Conservation (phyloP, 2,797 vertebrate species). For the Galago senegalensis region DNA sequence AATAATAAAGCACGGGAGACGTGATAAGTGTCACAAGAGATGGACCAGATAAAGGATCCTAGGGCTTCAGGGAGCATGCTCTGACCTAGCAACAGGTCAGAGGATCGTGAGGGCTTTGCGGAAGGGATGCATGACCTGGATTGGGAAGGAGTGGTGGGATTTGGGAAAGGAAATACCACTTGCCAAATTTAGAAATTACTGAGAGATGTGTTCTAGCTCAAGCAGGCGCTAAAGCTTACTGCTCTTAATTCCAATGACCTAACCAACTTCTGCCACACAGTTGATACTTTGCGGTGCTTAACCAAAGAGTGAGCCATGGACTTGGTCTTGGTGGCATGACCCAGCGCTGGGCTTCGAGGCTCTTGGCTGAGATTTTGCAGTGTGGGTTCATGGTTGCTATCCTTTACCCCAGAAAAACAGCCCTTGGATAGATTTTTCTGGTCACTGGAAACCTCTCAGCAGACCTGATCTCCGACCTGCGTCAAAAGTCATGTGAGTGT, state of each 20-base stretch:
- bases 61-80: background rate
- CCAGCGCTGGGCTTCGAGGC: background rate
- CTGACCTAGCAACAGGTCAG: rapidly evolving
- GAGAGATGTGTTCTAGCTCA: background rate
- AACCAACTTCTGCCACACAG: background rate
- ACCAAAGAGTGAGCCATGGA: rapidly evolving
- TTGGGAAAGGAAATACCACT: background rate
- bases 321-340: too few species aligned
- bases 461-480: slow-evolving; percentile 1
- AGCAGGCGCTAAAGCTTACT: background rate
- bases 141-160: background rate
- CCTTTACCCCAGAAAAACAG: background rate
- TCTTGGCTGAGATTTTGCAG: background rate
- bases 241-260: background rate
- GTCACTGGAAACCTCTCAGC: slow-evolving; percentile 32
- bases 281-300: background rate
- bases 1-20: background rate
- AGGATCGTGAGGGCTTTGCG: background rate
- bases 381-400: background rate
- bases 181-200: slow-evolving; percentile 47
- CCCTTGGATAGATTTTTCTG: background rate
- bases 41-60: background rate
- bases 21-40: background rate
- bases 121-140: background rate
- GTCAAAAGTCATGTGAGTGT: background rate